phyloP scores from a whole-genome alignment of 2,797 vertebrate species.

The Microctenopoma lineatum region DNA sequence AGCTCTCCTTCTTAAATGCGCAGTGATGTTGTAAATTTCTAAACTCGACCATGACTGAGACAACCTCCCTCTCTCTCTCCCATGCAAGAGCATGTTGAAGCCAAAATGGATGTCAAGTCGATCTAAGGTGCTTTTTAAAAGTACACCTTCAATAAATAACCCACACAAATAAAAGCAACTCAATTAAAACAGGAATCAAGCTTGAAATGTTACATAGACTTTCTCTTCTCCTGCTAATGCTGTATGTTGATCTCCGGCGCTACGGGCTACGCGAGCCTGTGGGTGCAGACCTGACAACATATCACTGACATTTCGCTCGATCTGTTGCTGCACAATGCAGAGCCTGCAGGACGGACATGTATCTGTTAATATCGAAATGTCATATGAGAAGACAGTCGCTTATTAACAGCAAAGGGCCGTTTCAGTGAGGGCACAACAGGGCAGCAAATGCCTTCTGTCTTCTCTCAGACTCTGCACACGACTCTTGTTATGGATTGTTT shows the following conservation, averaged over 20 bases:
- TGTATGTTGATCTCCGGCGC: not conserved
- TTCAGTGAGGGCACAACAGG: conserved; percentile 37
- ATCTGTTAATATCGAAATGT: conserved; percentile 69
- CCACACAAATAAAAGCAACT: too few species aligned
- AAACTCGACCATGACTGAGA: too few species aligned
- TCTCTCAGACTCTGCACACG: conserved; percentile 64
- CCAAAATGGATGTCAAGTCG: too few species aligned
- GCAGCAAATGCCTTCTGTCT: conserved; percentile 66
- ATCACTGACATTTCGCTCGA: conserved; percentile 60
- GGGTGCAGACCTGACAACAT: conserved; percentile 31
- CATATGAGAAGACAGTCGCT: conserved; percentile 45
- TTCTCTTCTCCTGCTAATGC: not conserved
- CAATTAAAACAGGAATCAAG: too few species aligned
- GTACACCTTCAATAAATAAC: too few species aligned
- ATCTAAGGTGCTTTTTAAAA: too few species aligned
- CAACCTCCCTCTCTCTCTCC: too few species aligned
- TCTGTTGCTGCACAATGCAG: conserved; percentile 27
- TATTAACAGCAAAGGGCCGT: conserved; percentile 47
- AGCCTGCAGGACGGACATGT: conserved; percentile 48
- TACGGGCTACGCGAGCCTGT: conserved; percentile 13
- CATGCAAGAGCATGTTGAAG: too few species aligned
- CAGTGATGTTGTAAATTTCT: not conserved
- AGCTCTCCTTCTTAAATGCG: too few species aligned
- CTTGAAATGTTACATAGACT: too few species aligned
- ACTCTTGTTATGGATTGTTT: conserved; percentile 84